These are phyloP conservation scores for Ophioninae sp. DNA, from an alignment of 2,888 invertebrate species.

Conservation along the genomic window DNA sequence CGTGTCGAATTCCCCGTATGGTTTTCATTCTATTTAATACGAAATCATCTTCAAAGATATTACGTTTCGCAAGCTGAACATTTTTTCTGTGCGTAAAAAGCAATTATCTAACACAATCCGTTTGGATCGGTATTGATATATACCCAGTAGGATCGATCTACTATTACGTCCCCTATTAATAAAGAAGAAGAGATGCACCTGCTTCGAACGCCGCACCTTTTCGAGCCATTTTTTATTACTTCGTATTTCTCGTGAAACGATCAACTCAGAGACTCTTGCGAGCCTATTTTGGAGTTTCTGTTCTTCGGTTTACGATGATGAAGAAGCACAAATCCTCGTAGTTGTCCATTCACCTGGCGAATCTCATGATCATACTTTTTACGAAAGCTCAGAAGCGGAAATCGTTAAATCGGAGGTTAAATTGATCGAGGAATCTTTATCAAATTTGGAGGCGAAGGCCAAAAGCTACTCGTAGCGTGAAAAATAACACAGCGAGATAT, in stretches of 20 bases:
- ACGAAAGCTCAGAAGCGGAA: not conserved
- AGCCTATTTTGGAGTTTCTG: not conserved
- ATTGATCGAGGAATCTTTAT: no score
- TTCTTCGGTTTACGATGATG: not conserved
- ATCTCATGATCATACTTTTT: not conserved
- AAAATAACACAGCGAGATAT: no score
- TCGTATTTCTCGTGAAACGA: not conserved
- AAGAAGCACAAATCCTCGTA: not conserved
- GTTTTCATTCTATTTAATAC: slow-evolving; percentile 41
- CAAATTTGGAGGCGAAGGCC: no score
- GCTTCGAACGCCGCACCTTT: not conserved
- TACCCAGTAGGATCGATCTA: not conserved
- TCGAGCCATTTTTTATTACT: not conserved
- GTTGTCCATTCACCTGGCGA: not conserved
- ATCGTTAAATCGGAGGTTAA: not conserved
- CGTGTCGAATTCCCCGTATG: slow-evolving; percentile 64
- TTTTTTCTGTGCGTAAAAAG: not conserved
- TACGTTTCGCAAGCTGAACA: not conserved
- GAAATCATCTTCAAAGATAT: slow-evolving; percentile 30
- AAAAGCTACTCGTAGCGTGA: no score
- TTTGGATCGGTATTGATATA: not conserved
- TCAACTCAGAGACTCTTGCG: not conserved
- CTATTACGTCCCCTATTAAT: not conserved
- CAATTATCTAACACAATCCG: not conserved
- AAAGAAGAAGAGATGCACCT: not conserved